These are phyloP conservation scores for Castor canadensis DNA, from an alignment of 2,113 vertebrate species.

Conservation along the genomic window DNA sequence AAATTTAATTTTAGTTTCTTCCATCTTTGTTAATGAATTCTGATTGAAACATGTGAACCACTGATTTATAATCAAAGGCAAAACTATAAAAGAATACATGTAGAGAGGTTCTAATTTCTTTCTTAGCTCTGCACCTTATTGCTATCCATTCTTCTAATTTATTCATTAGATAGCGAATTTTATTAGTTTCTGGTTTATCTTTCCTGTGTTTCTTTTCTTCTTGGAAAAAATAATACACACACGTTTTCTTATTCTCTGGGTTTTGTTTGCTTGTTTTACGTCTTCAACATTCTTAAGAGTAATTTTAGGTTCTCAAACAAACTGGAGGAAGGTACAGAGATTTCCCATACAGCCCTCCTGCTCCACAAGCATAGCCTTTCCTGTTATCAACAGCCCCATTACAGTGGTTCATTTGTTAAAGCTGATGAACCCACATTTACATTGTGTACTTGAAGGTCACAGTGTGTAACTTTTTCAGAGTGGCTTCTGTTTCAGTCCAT, in stretches of 20 bases:
- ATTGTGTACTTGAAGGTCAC: background rate
- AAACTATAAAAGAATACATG: background rate
- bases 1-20: constrained; percentile 23
- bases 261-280: no score
- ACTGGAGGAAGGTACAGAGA: background rate
- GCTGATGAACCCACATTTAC: rapidly evolving
- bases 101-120: background rate
- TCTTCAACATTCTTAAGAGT: background rate
- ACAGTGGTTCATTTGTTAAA: background rate
- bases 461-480: background rate
- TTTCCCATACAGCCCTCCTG: background rate
- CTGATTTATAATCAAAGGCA: constrained; percentile 1
- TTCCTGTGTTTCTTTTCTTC: background rate
- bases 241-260: no score
- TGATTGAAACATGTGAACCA: background rate
- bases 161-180: background rate
- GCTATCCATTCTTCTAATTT: background rate
- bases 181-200: background rate
- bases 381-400: no score
- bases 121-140: background rate
- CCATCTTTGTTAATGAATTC: background rate
- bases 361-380: no score
- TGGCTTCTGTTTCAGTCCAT: background rate
- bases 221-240: no score
- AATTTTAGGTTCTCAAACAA: background rate